Evolutionary conservation across 2,888 invertebrate species (phyloP).

Genomic region (Caenorhabditis wallacei): DNA sequence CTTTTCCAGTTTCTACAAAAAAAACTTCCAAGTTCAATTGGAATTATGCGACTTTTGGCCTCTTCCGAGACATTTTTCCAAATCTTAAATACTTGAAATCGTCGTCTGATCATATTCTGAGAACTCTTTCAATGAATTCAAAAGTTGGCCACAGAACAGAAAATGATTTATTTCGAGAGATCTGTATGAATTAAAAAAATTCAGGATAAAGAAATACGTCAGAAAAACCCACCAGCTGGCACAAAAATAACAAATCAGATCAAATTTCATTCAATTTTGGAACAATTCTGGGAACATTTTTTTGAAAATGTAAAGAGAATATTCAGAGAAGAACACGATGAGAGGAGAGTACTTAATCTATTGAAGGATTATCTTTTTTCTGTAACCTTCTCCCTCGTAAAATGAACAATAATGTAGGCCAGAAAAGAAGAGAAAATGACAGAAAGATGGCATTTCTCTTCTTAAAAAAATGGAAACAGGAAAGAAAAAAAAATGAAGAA

Average conservation of each 20-base stretch:
- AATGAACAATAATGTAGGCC: conserved; percentile 4
- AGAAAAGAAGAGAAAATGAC: conserved; percentile 3
- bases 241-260: conserved; percentile 18
- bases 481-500: conserved; percentile 22
- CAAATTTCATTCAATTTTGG: conserved; percentile 28
- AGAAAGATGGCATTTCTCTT: conserved; percentile 9
- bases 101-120: not conserved
- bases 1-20: not conserved
- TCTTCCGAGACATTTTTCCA: not conserved
- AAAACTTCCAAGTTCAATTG: conserved; percentile 2
- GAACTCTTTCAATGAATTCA: not conserved
- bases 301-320: conserved; percentile 4
- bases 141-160: conserved; percentile 5
- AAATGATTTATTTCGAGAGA: not conserved
- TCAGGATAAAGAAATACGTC: not conserved
- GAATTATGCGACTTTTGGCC: conserved; percentile 9
- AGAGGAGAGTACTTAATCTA: conserved; percentile 18
- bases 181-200: not conserved
- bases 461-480: conserved; percentile 1
- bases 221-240: not conserved
- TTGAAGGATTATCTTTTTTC: conserved; percentile 21
- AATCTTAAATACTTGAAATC: not conserved
- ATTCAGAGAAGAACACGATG: not conserved
- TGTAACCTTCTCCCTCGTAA: conserved; percentile 22
- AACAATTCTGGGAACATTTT: conserved; percentile 14